These are phyloP conservation scores for Ciona savignyi DNA, from an alignment of 23 tunicate species.

Conservation along the genomic window DNA sequence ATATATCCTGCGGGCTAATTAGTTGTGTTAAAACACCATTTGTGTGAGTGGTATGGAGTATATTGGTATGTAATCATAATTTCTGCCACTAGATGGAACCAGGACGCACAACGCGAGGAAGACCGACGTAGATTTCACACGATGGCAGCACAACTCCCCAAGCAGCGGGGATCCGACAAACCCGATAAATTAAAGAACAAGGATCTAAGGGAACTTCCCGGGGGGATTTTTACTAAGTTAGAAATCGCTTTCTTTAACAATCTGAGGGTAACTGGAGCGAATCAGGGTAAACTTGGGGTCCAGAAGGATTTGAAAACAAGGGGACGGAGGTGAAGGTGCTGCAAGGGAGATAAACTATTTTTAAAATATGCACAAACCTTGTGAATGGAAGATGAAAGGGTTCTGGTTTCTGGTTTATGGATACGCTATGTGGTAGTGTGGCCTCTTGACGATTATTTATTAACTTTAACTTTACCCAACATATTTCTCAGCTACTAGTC, in stretches of 20 bases:
- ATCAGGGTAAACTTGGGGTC: background rate
- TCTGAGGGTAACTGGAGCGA: constrained; percentile 3
- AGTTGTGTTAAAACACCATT: too few relatives aligned
- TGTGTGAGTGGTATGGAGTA: too few relatives aligned
- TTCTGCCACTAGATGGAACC: constrained; percentile 82
- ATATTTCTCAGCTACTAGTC: too few relatives aligned
- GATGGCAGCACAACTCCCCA: constrained; percentile 43
- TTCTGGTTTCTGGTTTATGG: too few relatives aligned
- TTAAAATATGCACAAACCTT: too few relatives aligned
- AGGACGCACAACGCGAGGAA: constrained; percentile 89
- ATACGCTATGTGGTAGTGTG: too few relatives aligned
- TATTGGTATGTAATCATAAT: too few relatives aligned
- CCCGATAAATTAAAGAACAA: constrained; percentile 50
- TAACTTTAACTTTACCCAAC: too few relatives aligned
- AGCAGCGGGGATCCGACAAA: constrained; percentile 37
- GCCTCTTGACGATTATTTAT: too few relatives aligned
- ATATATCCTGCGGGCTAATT: too few relatives aligned
- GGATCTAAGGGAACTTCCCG: constrained; percentile 56
- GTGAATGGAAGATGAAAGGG: too few relatives aligned
- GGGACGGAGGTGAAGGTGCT: background rate
- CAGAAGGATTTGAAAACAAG: background rate
- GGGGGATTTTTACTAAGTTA: constrained; percentile 81
- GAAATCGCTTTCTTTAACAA: constrained; percentile 67
- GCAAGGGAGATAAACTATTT: too few relatives aligned
- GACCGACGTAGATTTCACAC: constrained; percentile 49